Base-by-base conservation (phyloP, 2,113 vertebrate genomes). In the Poeciliopsis prolifica region DNA sequence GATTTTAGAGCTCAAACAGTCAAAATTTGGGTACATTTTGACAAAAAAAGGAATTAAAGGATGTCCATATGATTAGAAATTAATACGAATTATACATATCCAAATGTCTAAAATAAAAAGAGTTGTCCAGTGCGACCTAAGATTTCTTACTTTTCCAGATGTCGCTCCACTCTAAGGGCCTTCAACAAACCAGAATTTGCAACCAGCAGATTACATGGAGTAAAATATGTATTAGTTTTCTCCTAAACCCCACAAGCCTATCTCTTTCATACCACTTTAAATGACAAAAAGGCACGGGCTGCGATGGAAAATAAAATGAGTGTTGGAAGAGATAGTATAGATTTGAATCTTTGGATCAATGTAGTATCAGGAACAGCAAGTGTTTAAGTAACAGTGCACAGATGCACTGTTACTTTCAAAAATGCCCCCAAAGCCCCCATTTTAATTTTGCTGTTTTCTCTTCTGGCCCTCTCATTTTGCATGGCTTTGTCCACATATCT, bases 191-290 rank as follows among this genome's bases (percentile, higher is more conserved):
- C 81, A 30, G 74, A 74, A 80, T 83, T 79, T 86, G 87, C 84
- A 89, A 82, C 80, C 63, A 61, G 86, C 87, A 91, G 90, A 93
- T 93, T 93, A 86, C 83, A 44, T 48, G 22, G 79, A 89, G 93
- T 95, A 92, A 94, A 94, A 94, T 93, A 94, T 95, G 94, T 93
- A 94, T 95, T 94, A 89, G 82, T 89, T 93, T 88, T 79, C 81
- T 78, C 73, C 68, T 80, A 87, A 80, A 61, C 62, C 81, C 79
- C 85, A 68, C 70, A 35, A 58, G 15, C 70, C 70, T 90, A 86
- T 85, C 88, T 81, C 81, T 84, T 83, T 85, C 84, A 83, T 82
- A 86, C 83, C 82, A 82, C 84, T 92, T 89, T 92, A 82, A 83
- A 91, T 94, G 89, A 92, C 83, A 92, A 94, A 93, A 92, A 86